Base-by-base conservation (phyloP, 1,140 invertebrate species). In the Oryzaephilus surinamensis region DNA sequence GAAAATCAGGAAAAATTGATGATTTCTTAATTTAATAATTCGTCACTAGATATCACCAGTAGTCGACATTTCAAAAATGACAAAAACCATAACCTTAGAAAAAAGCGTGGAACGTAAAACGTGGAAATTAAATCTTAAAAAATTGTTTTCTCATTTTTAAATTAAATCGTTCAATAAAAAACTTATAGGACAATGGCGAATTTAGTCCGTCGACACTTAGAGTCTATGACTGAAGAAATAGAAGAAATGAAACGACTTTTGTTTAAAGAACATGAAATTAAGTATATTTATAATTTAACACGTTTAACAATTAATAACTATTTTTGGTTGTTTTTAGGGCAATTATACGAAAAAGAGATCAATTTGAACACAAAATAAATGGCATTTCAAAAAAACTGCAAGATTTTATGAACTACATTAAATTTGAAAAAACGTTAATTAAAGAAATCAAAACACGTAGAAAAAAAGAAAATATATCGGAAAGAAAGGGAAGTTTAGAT, bases 351-450 rank as follows among this genome's bases (percentile, higher is more conserved):
- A 43, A 32, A 20, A 41, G 52, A 24, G 48, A 38, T 37, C 19
- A 48, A 20, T 50, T 50, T 18, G 50, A 55, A 35, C 41, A 44
- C 21, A 52, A 52, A 41, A 48, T 55, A 8, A 44, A 50, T 35
- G 47, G 43, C 10, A 23, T 46, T 5, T 32, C 41, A n/a, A 54
- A 50, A 35, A 46, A 45, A 32, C 12, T 53, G 8, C 16, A 52
- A 21, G 46, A 48, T 34, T 55, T 45, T 26, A 43, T 38, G 6
- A 42, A 46, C 17, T 50, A 51, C 10, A 55, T 54, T 32, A 20
- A 45, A 7, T 49, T 52, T 18, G 54, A 55, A 37, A 41, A 40
- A 29, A 12, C 20, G 8, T 23, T 55, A 26, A 21, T 55, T 10
- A 44, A 45, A 33, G 35, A 51, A 14, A 37, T 54, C 8, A 29